Evolutionary conservation across 2,797 vertebrate species (phyloP), one percentile per base, ranked within the genome.

Genomic region (Microtus obscurus): DNA sequence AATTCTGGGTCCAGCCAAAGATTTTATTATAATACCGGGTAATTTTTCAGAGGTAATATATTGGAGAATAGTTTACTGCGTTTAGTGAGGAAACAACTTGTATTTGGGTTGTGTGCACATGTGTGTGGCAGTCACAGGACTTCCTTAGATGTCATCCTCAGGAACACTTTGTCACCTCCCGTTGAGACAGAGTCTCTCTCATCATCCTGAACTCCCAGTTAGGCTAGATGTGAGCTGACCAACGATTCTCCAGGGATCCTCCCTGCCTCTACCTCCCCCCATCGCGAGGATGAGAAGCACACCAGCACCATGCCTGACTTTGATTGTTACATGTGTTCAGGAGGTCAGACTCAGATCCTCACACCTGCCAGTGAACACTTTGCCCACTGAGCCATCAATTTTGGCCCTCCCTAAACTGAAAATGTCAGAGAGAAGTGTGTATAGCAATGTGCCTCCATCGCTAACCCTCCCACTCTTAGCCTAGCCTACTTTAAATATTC

Each of bases 41-140:
- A 21, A 8, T 31, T 95, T 85, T 94, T 82, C 61, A 90, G 31
- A 74, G 43, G 10, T 61, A 31, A 78, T 53, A 56, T n/a, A 56
- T 45, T 90, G 48, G 65, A 87, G 86, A 53, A 73, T 83, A n/a
- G 43, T 93, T 94, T 90, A n/a, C n/a, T 87, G 23, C 43, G 45
- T 79, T 59, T 95, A 80, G 9, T 76, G 45, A 65, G 71, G 45
- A 67, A 91, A 59, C 19, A 77, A 1, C 0, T 59, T 69, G 82
- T 74, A 12, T 43, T 76, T 23, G 8, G 19, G 34, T 53, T 53
- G 25, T 56, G 19, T 69, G 23, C 23, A 21, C n/a, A 73, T 56
- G 48, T 40, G 17, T 31, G 51, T 88, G 86, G 27, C 74, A 29
- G 86, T 45, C 69, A 45, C 53, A 76, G 86, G 27, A 88, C 6